Conservation (phyloP, 2,888 invertebrate genomes). For the Drosophila barbarae region DNA sequence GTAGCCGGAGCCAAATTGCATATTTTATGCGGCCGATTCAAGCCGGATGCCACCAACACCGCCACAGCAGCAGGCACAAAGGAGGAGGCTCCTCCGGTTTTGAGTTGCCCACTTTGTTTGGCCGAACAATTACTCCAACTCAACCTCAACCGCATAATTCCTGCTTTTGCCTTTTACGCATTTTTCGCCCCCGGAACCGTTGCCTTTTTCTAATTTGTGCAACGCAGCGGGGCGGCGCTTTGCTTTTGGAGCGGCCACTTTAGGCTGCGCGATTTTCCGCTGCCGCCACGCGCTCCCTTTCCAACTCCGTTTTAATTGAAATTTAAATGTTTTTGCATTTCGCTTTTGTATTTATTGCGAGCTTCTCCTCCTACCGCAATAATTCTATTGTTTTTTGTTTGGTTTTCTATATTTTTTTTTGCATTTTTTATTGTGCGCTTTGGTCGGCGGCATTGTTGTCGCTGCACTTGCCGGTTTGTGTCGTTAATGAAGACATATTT, state of each 20-base stretch:
- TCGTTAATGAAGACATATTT: slow-evolving; percentile 73
- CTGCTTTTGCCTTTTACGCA: slow-evolving; percentile 45
- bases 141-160: slow-evolving; percentile 31
- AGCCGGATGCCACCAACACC: slow-evolving; percentile 15
- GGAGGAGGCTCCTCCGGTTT: slow-evolving; percentile 7
- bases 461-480: slow-evolving; percentile 56
- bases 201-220: slow-evolving; percentile 66
- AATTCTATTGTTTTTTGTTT: slow-evolving; percentile 28
- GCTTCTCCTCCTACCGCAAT: slow-evolving; percentile 26
- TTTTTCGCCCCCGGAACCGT: slow-evolving; percentile 29
- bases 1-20: slow-evolving; percentile 45
- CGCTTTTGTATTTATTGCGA: slow-evolving; percentile 60
- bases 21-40: slow-evolving; percentile 44
- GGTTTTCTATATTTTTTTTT: slow-evolving; percentile 16
- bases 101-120: slow-evolving; percentile 57
- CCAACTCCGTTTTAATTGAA: slow-evolving; percentile 68
- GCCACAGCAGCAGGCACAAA: slow-evolving; percentile 9
- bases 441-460: slow-evolving; percentile 53
- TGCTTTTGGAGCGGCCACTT: slow-evolving; percentile 44
- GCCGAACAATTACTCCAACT: slow-evolving; percentile 53
- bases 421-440: slow-evolving; percentile 26
- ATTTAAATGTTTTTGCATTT: slow-evolving; percentile 72
- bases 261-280: slow-evolving; percentile 48
- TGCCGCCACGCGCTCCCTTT: slow-evolving; percentile 1
- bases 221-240: slow-evolving; percentile 20